Conservation (phyloP, 2,797 vertebrate species). For the Buceros bicornis region DNA sequence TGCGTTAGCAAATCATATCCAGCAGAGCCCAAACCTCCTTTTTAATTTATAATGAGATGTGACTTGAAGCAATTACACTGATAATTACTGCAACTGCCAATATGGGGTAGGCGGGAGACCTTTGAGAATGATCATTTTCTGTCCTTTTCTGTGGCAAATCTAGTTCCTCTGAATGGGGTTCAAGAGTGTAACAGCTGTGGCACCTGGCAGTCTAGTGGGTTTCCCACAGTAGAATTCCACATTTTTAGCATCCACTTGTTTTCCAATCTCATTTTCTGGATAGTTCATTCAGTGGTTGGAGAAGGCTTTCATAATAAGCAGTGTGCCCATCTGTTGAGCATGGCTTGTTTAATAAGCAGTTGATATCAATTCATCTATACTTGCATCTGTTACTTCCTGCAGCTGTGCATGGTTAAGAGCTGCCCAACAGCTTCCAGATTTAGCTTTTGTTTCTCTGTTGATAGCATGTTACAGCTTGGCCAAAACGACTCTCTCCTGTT, state of each 20-base stretch:
- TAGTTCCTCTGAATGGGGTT: background rate
- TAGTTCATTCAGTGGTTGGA: conserved; percentile 29
- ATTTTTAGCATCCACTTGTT: conserved; percentile 45
- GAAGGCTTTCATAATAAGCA: conserved; percentile 2
- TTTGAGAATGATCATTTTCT: background rate
- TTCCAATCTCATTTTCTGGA: conserved; percentile 21
- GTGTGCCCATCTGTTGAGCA: conserved; percentile 50
- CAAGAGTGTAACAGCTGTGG: conserved; percentile 28
- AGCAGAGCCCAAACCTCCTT: background rate
- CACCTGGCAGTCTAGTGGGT: conserved; percentile 13
- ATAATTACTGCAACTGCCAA: conserved; percentile 26
- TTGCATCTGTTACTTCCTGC: conserved; percentile 8
- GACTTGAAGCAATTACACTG: conserved; percentile 19
- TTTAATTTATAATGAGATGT: conserved; percentile 16
- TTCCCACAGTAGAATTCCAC: background rate
- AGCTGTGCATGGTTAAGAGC: conserved; percentile 29
- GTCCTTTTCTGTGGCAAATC: background rate
- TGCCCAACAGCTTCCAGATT: background rate
- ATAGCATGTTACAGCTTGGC: background rate
- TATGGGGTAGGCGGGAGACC: background rate
- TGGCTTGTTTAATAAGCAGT: conserved; percentile 31
- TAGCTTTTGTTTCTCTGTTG: background rate
- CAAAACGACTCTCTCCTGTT: background rate
- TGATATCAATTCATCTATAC: background rate
- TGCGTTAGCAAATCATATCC: background rate